Evolutionary conservation across 2,888 invertebrate species (phyloP).

Genomic region (Aethes cnicana): DNA sequence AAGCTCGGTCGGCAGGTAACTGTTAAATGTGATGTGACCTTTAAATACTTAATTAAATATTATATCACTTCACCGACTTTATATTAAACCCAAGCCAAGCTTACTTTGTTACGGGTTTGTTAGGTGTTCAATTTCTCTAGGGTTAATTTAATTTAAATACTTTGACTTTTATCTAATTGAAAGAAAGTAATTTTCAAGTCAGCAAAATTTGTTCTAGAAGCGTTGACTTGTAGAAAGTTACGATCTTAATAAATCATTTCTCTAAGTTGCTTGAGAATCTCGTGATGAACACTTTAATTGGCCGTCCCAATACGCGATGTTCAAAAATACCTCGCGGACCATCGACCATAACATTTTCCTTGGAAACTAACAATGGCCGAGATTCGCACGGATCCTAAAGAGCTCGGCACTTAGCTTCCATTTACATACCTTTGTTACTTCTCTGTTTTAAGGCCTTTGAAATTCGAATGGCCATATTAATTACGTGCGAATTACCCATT

Average conservation of each 20-base stretch:
- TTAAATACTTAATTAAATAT: too few relatives aligned
- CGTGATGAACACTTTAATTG: conserved; percentile 18
- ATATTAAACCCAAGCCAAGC: too few relatives aligned
- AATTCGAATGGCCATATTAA: conserved; percentile 22
- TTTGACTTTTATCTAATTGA: too few relatives aligned
- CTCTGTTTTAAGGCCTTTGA: conserved; percentile 36
- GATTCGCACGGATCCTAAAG: conserved; percentile 64
- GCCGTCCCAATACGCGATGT: conserved; percentile 13
- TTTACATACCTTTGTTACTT: conserved; percentile 58
- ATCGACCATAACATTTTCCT: conserved; percentile 36
- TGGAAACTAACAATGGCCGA: conserved; percentile 53
- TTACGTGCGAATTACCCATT: conserved; percentile 24
- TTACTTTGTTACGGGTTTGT: too few relatives aligned
- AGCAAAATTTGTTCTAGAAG: conserved; percentile 8
- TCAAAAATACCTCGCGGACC: conserved; percentile 38
- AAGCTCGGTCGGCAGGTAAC: too few relatives aligned
- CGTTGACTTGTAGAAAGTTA: conserved; percentile 11
- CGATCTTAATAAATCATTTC: conserved; percentile 16
- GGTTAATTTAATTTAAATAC: too few relatives aligned
- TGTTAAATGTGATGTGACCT: too few relatives aligned
- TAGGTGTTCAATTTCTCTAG: too few relatives aligned
- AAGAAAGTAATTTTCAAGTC: conserved; percentile 2
- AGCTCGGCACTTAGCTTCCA: conserved; percentile 54
- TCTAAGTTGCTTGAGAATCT: conserved; percentile 19
- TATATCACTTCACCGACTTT: too few relatives aligned